Evolutionary conservation across 2,113 vertebrate species (phyloP), one percentile per base, ranked within the genome.

Genomic region (Polyodon spathula): DNA sequence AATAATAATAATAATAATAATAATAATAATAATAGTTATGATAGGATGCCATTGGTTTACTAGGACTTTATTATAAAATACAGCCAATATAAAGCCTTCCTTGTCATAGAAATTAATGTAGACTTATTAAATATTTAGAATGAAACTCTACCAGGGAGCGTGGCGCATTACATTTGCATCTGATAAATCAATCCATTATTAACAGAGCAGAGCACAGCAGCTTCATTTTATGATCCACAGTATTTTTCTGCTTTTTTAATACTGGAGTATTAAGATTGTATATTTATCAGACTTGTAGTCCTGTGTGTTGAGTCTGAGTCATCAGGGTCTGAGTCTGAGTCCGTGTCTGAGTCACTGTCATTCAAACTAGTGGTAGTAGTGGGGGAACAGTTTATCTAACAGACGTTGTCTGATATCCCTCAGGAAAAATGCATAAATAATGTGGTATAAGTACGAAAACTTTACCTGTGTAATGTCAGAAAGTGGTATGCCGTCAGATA

Each of bases 111-210:
- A 12, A 52, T n/a, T 11, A 63, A 63, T 64, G 56, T 64, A 50
- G 15, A 12, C 27, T 16, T 16, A 64, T 64, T 52, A 64, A 64
- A 64, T 64, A 64, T 64, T 64, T 64, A 64, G 56, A 59, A 56
- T 52, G 39, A 53, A 42, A 58, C 56, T 59, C 40, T 64, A 63
- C 58, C 62, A 63, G 51, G 54, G 39, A 58, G 44, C 27, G 56
- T 51, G 62, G 38, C 41, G 62, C 38, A 41, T 63, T 58, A 58
- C 62, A 63, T 63, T 63, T 63, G 62, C 55, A 63, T 63, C 55
- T 57, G 62, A 57, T 58, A 38, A 44, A 63, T 63, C 48, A 44
- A 63, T 63, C 48, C 55, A 63, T 57, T 63, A 63, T 64, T 59
- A 59, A 64, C 56, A 64, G 63, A 43, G 52, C 43, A 40, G 56